A percentile compares a stretch with the other conserved stretches of the same genome.
These are phyloP conservation scores for Volucella inanis DNA, from an alignment of 2,888 invertebrate species.

Conservation along the genomic window DNA sequence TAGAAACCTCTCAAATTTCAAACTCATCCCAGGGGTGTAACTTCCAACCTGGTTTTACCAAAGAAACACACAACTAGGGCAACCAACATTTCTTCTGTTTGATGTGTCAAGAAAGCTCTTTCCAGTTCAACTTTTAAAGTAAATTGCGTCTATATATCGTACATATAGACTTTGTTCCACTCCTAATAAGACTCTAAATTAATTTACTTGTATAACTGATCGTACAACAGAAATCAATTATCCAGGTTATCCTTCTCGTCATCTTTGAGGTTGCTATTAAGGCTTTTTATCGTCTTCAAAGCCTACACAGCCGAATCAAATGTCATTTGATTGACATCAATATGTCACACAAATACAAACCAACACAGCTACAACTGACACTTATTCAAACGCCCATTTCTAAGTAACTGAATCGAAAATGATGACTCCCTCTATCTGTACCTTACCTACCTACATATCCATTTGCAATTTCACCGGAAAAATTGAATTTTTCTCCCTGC, in stretches of 20 bases:
- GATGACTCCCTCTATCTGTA: slow-evolving; percentile 10
- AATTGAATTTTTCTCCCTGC: slow-evolving; percentile 12
- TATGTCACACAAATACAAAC: not conserved
- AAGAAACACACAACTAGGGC: too few relatives aligned
- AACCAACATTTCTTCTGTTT: too few relatives aligned
- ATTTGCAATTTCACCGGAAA: slow-evolving; percentile 4
- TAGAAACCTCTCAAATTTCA: too few relatives aligned
- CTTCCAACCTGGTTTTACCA: too few relatives aligned
- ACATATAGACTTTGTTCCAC: not conserved
- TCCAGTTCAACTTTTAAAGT: not conserved
- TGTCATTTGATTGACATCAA: not conserved
- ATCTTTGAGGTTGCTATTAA: not conserved
- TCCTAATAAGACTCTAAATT: not conserved
- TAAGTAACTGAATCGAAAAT: slow-evolving; percentile 18
- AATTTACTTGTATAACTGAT: slow-evolving; percentile 12
- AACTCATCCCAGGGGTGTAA: too few relatives aligned
- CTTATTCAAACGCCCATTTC: not conserved
- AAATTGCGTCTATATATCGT: too few relatives aligned
- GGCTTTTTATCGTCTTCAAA: slow-evolving; percentile 1
- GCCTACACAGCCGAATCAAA: slow-evolving; percentile 6
- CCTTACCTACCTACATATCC: not conserved
- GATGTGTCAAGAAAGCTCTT: not conserved
- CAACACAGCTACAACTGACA: not conserved
- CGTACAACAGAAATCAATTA: slow-evolving; percentile 22
- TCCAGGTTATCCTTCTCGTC: not conserved